Conservation (phyloP, 2,888 invertebrate species). For the Ectemnius continuus region DNA sequence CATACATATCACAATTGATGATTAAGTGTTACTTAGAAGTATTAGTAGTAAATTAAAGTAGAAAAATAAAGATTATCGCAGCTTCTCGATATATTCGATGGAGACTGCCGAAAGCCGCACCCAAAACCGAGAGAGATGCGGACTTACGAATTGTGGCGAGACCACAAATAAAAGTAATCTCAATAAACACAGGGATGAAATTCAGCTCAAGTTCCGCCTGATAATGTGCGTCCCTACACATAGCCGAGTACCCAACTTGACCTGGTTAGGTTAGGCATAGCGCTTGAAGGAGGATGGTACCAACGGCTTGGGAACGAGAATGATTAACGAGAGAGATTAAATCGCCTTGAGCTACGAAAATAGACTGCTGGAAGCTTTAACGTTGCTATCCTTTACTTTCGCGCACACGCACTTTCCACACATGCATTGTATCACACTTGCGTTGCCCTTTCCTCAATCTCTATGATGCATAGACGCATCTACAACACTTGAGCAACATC, state of each 20-base stretch:
- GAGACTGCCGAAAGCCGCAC: neutral
- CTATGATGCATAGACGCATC: neutral
- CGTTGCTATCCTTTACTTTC: slow-evolving; percentile 29
- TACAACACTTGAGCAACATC: neutral
- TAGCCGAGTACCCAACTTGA: neutral
- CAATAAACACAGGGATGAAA: too few relatives aligned
- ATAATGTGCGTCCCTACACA: neutral
- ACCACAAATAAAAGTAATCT: too few relatives aligned
- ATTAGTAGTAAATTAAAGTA: slow-evolving; percentile 36
- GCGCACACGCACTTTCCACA: slow-evolving; percentile 38
- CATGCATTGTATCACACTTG: slow-evolving; percentile 38
- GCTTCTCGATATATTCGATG: slow-evolving; percentile 9
- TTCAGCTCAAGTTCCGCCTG: too few relatives aligned
- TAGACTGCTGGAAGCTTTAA: slow-evolving; percentile 59
- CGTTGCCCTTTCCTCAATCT: slow-evolving; percentile 7
- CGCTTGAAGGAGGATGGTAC: slow-evolving; percentile 19
- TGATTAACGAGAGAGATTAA: slow-evolving; percentile 42
- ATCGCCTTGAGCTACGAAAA: slow-evolving; percentile 69
- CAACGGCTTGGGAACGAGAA: slow-evolving; percentile 9
- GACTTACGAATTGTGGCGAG: neutral
- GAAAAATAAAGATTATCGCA: slow-evolving; percentile 57
- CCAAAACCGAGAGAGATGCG: neutral
- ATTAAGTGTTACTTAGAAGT: slow-evolving; percentile 7
- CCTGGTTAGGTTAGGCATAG: slow-evolving; percentile 23
- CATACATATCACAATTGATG: neutral